Percentiles rank a stretch among this genome's conserved stretches.
Conservation (phyloP, 2,797 vertebrate genomes). For the Phoxinus dragarum region DNA sequence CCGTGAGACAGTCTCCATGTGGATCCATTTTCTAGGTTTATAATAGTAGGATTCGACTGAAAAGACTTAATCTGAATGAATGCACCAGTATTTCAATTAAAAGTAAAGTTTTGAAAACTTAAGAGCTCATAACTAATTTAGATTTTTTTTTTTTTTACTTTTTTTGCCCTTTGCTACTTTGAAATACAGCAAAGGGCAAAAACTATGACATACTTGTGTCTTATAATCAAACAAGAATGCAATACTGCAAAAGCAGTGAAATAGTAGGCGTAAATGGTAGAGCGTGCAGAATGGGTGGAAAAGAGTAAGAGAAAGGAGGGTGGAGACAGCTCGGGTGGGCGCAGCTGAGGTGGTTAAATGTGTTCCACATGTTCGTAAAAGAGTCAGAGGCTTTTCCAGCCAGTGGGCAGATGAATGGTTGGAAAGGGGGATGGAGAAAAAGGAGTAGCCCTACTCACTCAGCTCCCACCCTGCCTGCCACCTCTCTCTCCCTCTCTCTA, state of each 20-base stretch:
- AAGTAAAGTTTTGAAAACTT: background rate
- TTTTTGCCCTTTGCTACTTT: background rate
- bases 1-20: constrained; percentile 5
- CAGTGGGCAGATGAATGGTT: constrained; percentile 49
- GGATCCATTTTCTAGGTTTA: background rate
- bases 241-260: background rate
- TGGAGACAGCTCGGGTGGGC: constrained; percentile 40
- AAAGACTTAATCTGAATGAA: background rate
- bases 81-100: background rate
- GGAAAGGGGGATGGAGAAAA: constrained; percentile 51
- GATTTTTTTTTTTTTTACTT: background rate
- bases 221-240: constrained; percentile 17
- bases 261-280: background rate
- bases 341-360: constrained; percentile 47
- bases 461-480: constrained; percentile 13
- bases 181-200: constrained; percentile 3
- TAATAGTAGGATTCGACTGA: background rate
- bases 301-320: constrained; percentile 28
- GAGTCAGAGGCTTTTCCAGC: constrained; percentile 37
- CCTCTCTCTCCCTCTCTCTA: background rate
- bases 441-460: constrained; percentile 20
- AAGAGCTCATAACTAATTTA: background rate
- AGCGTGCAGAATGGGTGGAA: constrained; percentile 24
- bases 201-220: background rate
- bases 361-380: constrained; percentile 51